Base-by-base conservation (phyloP, 1,140 invertebrate genomes). In the Linepithema humile region DNA sequence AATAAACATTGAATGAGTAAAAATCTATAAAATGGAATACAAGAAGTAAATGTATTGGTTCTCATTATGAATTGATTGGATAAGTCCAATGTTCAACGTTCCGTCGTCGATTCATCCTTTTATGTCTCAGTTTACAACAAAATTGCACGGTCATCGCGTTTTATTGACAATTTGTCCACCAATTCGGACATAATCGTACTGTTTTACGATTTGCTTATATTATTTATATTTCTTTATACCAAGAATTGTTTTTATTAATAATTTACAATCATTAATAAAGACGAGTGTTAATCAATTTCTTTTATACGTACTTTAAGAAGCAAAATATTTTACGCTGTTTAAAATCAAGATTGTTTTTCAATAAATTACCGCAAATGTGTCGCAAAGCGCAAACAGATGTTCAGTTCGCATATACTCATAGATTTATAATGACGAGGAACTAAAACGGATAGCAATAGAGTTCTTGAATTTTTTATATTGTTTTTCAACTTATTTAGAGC, bases 131-230 rank as follows among this genome's bases (percentile, higher is more conserved):
- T 64, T 60, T 40, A 15, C 15, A 43, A 10, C 26, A 4, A 12
- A 64, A 77, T 65, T 50, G 59, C 29, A 40, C 17, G 38, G 40
- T 77, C 74, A 77, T 77, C 20, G 17, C 15, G 12, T 69, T 80
- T 80, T 6, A 80, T 32, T 55, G 62, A 23, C 43, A 65, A 53
- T 35, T 77, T n/a, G 3, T 23, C 7, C 15, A 4, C 38, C 74
- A 10, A 9, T n/a, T 3, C 57, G 20, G 0, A 35, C 23, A 15
- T 38, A 48, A 43, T 32, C 17, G n/a, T 48, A 7, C 10, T 15
- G 35, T 59, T 78, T 53, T 69, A 69, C 48, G n/a, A 80, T 69
- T 80, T 55, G 35, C 15, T 53, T 69, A 9, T 29, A 10, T 29
- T 26, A 10, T 29, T 35, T 1, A 15, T 35, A 2, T 59, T 15